phyloP scores from a whole-genome alignment of 2,888 invertebrate genomes.

The Diabrotica balteata region DNA sequence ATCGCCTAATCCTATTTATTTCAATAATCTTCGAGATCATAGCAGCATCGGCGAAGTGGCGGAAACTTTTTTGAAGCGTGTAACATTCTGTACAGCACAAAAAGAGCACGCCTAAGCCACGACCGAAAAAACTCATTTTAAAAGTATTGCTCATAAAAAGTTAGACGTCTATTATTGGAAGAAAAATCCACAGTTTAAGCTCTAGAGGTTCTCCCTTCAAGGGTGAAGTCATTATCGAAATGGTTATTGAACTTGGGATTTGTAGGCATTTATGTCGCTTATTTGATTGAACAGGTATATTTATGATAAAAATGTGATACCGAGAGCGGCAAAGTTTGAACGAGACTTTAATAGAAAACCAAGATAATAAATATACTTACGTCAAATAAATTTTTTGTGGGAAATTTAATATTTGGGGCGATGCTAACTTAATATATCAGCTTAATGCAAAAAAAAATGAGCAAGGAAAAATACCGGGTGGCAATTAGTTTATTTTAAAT shows the following conservation, averaged over 20 bases:
- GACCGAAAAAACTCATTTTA: constrained; percentile 15
- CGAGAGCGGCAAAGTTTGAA: neutral
- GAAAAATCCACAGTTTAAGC: constrained; percentile 16
- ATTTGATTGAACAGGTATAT: constrained; percentile 16
- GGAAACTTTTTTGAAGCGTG: neutral
- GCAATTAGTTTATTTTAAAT: no score
- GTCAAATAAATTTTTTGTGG: no score
- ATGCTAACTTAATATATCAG: no score
- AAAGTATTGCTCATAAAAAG: constrained; percentile 25
- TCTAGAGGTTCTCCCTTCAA: constrained; percentile 2
- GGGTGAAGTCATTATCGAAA: constrained; percentile 20
- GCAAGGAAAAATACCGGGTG: no score
- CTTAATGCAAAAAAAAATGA: no score
- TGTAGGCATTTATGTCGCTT: constrained; percentile 6
- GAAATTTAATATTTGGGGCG: no score
- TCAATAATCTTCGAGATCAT: no score
- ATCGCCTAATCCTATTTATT: no score
- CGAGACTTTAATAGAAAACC: no score
- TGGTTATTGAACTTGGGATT: constrained; percentile 24
- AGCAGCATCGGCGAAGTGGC: no score
- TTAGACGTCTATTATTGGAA: constrained; percentile 19
- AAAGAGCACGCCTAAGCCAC: neutral
- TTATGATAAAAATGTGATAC: constrained; percentile 11
- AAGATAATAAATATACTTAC: no score
- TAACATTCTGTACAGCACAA: neutral